Conservation (phyloP, 2,888 invertebrate genomes). For the Sphinx pinastri region DNA sequence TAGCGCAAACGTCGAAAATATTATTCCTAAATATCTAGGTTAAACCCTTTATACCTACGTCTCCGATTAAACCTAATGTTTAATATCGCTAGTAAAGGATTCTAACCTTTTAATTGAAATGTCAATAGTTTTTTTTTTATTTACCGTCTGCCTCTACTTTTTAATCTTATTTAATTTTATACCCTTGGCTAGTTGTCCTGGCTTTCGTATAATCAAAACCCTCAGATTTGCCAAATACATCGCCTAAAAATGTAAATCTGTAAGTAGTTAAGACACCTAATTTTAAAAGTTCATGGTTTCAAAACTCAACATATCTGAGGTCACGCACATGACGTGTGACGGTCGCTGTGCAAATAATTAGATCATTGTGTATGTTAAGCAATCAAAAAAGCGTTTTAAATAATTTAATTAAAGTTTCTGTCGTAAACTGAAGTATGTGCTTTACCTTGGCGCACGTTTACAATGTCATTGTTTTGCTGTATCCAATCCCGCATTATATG, state of each 20-base stretch:
- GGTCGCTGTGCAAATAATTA: constrained; percentile 5
- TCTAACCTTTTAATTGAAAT: too few relatives aligned
- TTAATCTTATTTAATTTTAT: too few relatives aligned
- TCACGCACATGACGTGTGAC: not conserved
- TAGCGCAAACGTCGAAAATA: too few relatives aligned
- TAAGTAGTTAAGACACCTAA: too few relatives aligned
- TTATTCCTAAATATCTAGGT: too few relatives aligned
- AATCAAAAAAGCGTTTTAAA: not conserved
- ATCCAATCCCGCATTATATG: constrained; percentile 88
- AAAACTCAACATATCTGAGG: not conserved
- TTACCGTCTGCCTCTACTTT: too few relatives aligned
- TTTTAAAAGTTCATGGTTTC: not conserved
- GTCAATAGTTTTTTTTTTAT: too few relatives aligned
- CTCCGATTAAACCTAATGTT: too few relatives aligned
- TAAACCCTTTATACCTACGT: too few relatives aligned
- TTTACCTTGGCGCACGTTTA: constrained; percentile 86
- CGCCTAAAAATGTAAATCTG: not conserved
- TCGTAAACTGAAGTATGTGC: not conserved
- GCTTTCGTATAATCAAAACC: too few relatives aligned
- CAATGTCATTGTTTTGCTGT: constrained; percentile 86
- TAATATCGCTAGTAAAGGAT: too few relatives aligned
- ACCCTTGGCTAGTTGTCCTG: too few relatives aligned
- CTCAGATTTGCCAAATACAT: not conserved
- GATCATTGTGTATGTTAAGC: not conserved
- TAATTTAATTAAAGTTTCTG: not conserved